Percentiles rank a stretch among this genome's conserved stretches.
Conservation (phyloP, 2,888 invertebrate species). For the Gasteruption jaculator region DNA sequence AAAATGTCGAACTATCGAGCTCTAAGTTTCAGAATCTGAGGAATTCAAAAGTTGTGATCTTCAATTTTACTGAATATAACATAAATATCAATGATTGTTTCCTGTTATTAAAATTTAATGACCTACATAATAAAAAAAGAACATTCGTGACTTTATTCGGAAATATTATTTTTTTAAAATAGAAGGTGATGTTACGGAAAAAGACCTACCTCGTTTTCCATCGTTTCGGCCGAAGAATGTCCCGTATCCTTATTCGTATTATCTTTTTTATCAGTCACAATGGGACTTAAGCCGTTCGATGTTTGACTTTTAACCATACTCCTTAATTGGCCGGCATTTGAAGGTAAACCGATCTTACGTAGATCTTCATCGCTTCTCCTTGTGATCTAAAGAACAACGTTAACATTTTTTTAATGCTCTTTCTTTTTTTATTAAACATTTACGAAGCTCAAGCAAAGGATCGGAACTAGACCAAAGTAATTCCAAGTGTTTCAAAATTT, state of each 20-base stretch:
- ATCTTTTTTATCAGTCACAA: conserved; percentile 36
- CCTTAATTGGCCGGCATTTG: conserved; percentile 56
- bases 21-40: no score
- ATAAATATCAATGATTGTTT: no score
- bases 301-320: conserved; percentile 57
- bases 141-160: conserved; percentile 15
- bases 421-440: neutral
- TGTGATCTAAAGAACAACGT: conserved; percentile 55
- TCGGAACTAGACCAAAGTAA: neutral
- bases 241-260: conserved; percentile 34
- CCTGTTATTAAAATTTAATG: no score
- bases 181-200: no score
- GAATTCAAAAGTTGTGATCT: no score
- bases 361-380: conserved; percentile 63
- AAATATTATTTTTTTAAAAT: conserved; percentile 11
- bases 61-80: no score
- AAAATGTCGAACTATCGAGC: no score
- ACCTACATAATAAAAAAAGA: conserved; percentile 12
- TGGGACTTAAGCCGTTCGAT: conserved; percentile 42
- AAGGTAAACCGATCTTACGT: conserved; percentile 55
- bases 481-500: no score
- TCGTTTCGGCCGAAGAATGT: conserved; percentile 31
- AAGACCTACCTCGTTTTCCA: conserved; percentile 39
- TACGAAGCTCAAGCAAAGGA: neutral
- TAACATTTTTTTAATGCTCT: neutral